Conservation (phyloP, 2,797 vertebrate species). For the Anableps anableps region DNA sequence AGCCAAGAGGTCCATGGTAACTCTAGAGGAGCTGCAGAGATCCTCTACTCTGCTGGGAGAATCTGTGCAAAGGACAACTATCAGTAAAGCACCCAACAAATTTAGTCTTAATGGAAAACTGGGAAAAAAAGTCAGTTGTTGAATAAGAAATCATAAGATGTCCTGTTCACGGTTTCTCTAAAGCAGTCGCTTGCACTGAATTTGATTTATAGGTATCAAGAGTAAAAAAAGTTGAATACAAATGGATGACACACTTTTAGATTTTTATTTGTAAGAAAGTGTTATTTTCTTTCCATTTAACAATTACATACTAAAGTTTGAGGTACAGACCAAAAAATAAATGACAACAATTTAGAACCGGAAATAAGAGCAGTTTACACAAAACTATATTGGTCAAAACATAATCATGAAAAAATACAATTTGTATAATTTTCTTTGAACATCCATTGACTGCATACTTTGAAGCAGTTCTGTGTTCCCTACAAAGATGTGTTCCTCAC, state of each 20-base stretch:
- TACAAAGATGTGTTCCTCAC: not conserved
- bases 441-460: not conserved
- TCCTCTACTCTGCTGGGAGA: too few relatives aligned
- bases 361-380: not conserved
- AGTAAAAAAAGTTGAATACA: not conserved
- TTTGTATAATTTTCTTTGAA: not conserved
- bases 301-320: too few relatives aligned
- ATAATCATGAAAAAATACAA: not conserved
- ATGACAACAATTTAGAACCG: not conserved
- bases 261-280: too few relatives aligned
- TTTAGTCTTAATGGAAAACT: too few relatives aligned
- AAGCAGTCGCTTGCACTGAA: not conserved
- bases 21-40: too few relatives aligned
- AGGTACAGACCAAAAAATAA: not conserved
- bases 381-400: not conserved
- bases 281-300: too few relatives aligned
- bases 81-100: too few relatives aligned
- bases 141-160: not conserved
- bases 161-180: too few relatives aligned
- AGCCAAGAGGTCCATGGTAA: not conserved
- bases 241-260: too few relatives aligned
- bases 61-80: too few relatives aligned
- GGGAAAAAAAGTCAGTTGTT: too few relatives aligned
- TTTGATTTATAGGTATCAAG: not conserved
- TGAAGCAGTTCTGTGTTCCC: conserved; percentile 10